Evolutionary conservation across 2,797 vertebrate species (phyloP).

Genomic region (Argyrosomus regius): DNA sequence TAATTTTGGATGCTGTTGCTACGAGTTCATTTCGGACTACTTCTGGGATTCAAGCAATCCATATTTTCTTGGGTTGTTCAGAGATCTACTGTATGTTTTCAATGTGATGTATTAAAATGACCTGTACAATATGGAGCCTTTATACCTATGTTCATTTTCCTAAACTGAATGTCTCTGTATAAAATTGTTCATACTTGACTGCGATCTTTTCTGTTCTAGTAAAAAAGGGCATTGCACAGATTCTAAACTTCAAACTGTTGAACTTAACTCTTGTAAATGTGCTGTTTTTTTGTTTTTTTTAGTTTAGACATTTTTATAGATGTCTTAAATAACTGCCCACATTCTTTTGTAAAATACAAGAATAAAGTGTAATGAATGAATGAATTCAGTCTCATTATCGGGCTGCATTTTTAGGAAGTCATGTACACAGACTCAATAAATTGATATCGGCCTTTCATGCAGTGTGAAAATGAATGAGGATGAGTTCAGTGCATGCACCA

Average conservation of each 20-base stretch:
- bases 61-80: constrained; percentile 75
- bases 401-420: neutral
- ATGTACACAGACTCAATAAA: neutral
- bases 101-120: constrained; percentile 57
- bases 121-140: constrained; percentile 56
- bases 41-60: constrained; percentile 63
- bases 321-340: neutral
- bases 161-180: constrained; percentile 54
- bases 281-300: constrained; percentile 1
- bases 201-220: constrained; percentile 9
- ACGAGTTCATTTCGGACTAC: constrained; percentile 48
- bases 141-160: constrained; percentile 62
- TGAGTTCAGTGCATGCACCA: neutral
- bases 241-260: neutral
- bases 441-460: neutral
- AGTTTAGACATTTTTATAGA: constrained; percentile 19
- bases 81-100: constrained; percentile 43
- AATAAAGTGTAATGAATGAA: neutral
- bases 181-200: constrained; percentile 53
- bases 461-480: neutral
- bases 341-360: neutral
- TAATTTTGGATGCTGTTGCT: constrained; percentile 25
- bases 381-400: neutral
- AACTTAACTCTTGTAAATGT: neutral
- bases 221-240: neutral